Evolutionary conservation across 1,140 invertebrate genomes (phyloP), one percentile per base, ranked within the genome.

Genomic region (Carcinoscorpius rotundicauda): DNA sequence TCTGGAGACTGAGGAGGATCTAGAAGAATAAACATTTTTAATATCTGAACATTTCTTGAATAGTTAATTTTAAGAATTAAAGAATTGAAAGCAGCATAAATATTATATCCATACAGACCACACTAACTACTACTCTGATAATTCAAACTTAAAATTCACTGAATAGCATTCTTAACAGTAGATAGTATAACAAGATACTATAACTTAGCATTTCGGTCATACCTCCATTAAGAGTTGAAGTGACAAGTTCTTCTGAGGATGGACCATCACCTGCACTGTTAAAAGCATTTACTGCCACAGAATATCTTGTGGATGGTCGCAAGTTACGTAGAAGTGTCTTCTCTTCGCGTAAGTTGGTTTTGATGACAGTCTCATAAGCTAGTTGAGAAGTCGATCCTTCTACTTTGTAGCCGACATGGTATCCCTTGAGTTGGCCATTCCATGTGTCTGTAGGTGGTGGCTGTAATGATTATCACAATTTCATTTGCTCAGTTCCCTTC

Each of bases 361-460:
- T 92, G 76, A 94, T 91, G 9, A 94, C 87, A 60, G 91, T 94
- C 78, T 94, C 90, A 74, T 92, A 95, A 63, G 93, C 83, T 74
- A 88, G 94, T 1, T 88, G 66, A 51, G 70, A 66, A 3, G 60
- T 51, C 6, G 69, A 66, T 5, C 78, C 77, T 67, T 78, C 75
- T 52, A 74, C 72, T 64, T 77, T 74, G 66, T 77, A 81, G 4
- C 83, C 83, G 53, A 86, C 79, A 73, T 84, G 83, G 68, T 84
- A 89, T 11, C 87, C 87, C 71, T 84, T 80, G 57, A 89, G 82
- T 66, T 86, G 82, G 3, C 87, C 87, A 72, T 90, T 85, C 56
- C 85, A 93, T 72, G 91, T 86, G 67, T 89, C 85, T 53, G 86
- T 83, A 71, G 84, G 79, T 66, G 92, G 91, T 71, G 91, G 89